phyloP scores from a whole-genome alignment of 2,888 invertebrate genomes.

The Galerucella pusilla region DNA sequence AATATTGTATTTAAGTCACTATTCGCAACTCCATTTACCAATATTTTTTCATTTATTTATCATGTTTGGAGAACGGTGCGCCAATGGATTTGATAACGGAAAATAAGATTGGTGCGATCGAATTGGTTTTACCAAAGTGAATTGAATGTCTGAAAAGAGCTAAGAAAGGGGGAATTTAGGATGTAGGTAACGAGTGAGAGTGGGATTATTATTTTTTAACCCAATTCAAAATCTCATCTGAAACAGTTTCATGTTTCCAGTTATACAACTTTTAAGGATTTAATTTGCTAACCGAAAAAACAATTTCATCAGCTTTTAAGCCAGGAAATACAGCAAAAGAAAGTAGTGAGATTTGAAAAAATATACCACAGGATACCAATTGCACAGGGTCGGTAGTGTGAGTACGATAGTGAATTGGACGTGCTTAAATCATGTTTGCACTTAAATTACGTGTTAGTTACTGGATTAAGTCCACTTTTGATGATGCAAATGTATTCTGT shows the following conservation, averaged over 20 bases:
- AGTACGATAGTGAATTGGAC: no score
- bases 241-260: slow-evolving; percentile 16
- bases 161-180: slow-evolving; percentile 44
- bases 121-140: slow-evolving; percentile 53
- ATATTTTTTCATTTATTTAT: background rate
- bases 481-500: no score
- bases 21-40: no score
- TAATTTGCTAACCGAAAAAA: background rate
- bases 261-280: background rate
- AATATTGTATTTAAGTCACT: no score
- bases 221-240: slow-evolving; percentile 21
- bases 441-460: no score
- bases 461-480: no score
- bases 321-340: no score
- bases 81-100: slow-evolving; percentile 50
- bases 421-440: no score
- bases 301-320: no score
- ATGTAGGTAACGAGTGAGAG: slow-evolving; percentile 31
- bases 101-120: slow-evolving; percentile 56
- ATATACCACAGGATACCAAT: no score
- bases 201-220: slow-evolving; percentile 33
- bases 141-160: slow-evolving; percentile 54
- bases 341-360: no score
- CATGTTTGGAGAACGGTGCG: background rate
- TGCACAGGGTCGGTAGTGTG: no score